Conservation (phyloP, 2,888 invertebrate genomes). For the Drosophila aldrichi region DNA sequence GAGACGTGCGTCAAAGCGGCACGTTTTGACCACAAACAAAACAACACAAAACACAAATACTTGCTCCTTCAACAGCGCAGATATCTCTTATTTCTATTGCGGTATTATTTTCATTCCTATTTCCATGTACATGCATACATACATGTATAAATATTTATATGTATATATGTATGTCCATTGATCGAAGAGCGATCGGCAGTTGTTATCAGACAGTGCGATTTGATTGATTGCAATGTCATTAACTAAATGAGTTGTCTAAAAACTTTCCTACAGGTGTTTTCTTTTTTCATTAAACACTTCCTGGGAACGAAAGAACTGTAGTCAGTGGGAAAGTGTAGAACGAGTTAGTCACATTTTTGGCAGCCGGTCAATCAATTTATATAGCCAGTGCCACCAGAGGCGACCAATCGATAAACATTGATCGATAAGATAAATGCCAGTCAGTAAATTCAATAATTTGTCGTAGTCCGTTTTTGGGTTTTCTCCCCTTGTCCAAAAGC, state of each 20-base stretch:
- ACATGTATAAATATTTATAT: neutral
- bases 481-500: conserved; percentile 30
- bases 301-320: conserved; percentile 31
- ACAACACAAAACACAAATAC: conserved; percentile 22
- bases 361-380: conserved; percentile 29
- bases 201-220: conserved; percentile 50
- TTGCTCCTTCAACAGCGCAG: conserved; percentile 4
- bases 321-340: neutral
- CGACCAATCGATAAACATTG: conserved; percentile 38
- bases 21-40: conserved; percentile 24
- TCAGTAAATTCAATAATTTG: conserved; percentile 17
- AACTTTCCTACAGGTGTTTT: conserved; percentile 72
- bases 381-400: conserved; percentile 15
- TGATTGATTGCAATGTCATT: conserved; percentile 71
- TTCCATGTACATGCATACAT: neutral
- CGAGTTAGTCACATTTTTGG: conserved; percentile 29
- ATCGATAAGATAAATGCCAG: conserved; percentile 60
- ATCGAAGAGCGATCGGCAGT: conserved; percentile 34
- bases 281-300: conserved; percentile 41
- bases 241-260: conserved; percentile 50
- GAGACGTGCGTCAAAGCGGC: conserved; percentile 63
- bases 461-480: conserved; percentile 25
- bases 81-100: conserved; percentile 3
- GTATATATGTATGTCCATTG: conserved; percentile 1
- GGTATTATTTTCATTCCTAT: conserved; percentile 2